Evolutionary conservation across 2,888 invertebrate species (phyloP).

Genomic region (Rhamnusium bicolor): DNA sequence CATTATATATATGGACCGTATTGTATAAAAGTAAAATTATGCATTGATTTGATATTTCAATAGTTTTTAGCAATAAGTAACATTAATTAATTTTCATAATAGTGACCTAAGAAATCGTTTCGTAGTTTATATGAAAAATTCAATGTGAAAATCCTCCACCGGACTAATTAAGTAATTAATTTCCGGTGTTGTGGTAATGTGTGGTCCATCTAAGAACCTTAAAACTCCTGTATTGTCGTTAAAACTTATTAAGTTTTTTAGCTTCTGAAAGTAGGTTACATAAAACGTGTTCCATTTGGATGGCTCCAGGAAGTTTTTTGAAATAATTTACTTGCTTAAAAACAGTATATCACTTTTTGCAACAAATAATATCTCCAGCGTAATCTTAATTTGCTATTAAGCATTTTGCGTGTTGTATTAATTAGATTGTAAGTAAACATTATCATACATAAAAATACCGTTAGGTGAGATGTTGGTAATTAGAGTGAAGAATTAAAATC

Average conservation of each 20-base stretch:
- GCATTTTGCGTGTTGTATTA: constrained; percentile 45
- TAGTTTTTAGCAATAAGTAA: too few species aligned
- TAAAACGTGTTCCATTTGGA: neutral
- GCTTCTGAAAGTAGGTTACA: neutral
- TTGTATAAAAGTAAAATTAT: too few species aligned
- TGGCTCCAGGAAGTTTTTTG: neutral
- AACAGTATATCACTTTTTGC: constrained; percentile 32
- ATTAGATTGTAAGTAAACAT: constrained; percentile 49
- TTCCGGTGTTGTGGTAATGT: neutral
- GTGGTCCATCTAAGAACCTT: neutral
- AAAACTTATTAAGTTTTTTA: neutral
- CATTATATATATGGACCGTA: too few species aligned
- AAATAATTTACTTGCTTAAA: neutral
- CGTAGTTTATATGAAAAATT: neutral
- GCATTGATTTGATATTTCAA: too few species aligned
- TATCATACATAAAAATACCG: constrained; percentile 47
- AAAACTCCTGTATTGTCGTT: neutral
- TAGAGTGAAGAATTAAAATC: constrained; percentile 43
- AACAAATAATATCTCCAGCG: constrained; percentile 26
- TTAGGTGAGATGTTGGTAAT: constrained; percentile 43
- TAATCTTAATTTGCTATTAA: constrained; percentile 48
- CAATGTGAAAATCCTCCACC: neutral
- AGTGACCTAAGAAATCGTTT: too few species aligned
- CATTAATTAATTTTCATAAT: too few species aligned
- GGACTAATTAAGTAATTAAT: neutral